Base-by-base conservation (phyloP, 2,888 invertebrate species). In the Thereva nobilitata region DNA sequence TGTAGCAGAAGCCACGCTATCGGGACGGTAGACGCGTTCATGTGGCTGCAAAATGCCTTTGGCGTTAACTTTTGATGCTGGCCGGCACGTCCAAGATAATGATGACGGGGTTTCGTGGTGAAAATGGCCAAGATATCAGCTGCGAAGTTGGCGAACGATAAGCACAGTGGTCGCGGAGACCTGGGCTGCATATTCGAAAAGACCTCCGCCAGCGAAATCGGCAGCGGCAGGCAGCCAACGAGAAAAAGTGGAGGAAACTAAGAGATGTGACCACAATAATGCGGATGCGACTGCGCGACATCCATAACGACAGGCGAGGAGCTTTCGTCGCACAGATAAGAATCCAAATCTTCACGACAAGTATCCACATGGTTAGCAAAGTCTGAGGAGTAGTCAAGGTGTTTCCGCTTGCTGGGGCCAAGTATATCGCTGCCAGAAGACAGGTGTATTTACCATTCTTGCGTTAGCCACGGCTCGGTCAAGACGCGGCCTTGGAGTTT, bases 401-500 rank as follows among this genome's bases (percentile, higher is more conserved):
- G 71, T 73, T 75, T 73, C 75, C 76, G 75, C 63, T 71, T 68
- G 23, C 23, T 77, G 76, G 79, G 77, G 77, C 77, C 77, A 80
- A 80, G 80, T 80, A 78, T 80, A 80, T 78, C 79, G 80, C 77
- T 77, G 75, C 75, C 77, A 77, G 79, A 79, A 80, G 81, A 80
- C 81, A 81, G 81, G 81, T 81, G 81, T 77, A 80, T 78, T 78
- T 78, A 78, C 76, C 81, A 81, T 80, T 81, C 81, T 77, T 78
- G 76, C 76, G 77, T 79, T 78, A 81, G 76, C 80, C 79, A 79
- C 78, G 79, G 78, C 76, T 76, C 80, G 77, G 78, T 79, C 73
- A 77, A 79, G 79, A 80, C 80, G 78, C 80, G 80, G 64, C 64
- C 64, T 64, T 64, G 64, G 53, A 53, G 35, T 38, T 40, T 23